These are phyloP conservation scores for Saccopteryx leptura DNA, from an alignment of 2,113 vertebrate species.

Conservation along the genomic window DNA sequence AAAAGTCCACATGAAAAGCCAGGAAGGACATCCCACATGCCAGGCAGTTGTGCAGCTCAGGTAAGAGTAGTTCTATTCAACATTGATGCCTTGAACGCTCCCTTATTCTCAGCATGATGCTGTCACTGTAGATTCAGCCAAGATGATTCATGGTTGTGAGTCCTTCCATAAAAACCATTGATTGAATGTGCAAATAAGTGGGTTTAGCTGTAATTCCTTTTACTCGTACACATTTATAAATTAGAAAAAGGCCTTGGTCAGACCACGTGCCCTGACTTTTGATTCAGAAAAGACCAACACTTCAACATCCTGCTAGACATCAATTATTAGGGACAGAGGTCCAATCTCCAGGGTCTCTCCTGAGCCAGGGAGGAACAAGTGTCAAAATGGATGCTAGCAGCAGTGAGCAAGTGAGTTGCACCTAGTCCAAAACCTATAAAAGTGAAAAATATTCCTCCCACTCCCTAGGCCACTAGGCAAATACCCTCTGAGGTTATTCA, in stretches of 20 bases:
- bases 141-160: not conserved
- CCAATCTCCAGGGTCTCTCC: not conserved
- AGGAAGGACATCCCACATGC: not conserved
- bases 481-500: constrained; percentile 8
- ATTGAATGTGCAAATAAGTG: not conserved
- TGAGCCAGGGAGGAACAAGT: not conserved
- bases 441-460: not conserved
- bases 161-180: not conserved
- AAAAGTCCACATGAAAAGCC: not conserved
- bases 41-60: not conserved
- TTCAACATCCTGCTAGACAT: not conserved
- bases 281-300: not conserved
- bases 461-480: not conserved
- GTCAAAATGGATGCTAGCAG: not conserved
- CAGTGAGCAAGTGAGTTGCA: not conserved
- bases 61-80: not conserved
- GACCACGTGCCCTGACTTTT: not conserved
- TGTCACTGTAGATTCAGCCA: not conserved
- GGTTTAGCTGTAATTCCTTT: not conserved
- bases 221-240: not conserved
- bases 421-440: not conserved
- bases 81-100: not conserved
- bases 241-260: not conserved
- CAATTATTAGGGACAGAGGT: not conserved
- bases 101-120: not conserved